Percentiles rank a stretch among this genome's conserved stretches.
These are phyloP conservation scores for Bombus sylvicola DNA, from an alignment of 1,140 invertebrate genomes.

Conservation along the genomic window DNA sequence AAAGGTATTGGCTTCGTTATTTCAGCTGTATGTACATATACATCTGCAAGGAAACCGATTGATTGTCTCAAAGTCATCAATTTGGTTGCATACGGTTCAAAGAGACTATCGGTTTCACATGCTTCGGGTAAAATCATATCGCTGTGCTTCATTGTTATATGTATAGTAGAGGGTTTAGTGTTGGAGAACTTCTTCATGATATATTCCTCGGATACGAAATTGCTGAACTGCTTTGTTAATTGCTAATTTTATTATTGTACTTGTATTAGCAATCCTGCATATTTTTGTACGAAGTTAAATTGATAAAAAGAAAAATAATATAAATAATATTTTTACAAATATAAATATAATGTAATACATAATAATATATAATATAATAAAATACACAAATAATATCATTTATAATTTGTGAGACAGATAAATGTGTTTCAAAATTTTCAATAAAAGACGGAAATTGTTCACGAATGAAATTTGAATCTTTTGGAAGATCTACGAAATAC, in stretches of 20 bases:
- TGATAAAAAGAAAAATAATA: too few species aligned
- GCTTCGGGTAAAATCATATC: background rate
- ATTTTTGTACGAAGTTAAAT: too few species aligned
- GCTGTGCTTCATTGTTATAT: background rate
- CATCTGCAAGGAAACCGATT: background rate
- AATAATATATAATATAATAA: too few species aligned
- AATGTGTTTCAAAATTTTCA: too few species aligned
- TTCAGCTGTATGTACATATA: background rate
- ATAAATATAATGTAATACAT: too few species aligned
- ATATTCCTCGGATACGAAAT: background rate
- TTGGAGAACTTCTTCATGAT: background rate
- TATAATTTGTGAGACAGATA: too few species aligned
- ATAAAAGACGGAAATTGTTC: background rate
- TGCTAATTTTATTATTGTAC: background rate
- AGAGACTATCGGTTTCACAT: background rate
- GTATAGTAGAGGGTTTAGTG: too few species aligned
- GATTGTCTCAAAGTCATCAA: slow-evolving; percentile 16
- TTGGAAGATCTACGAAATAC: too few species aligned
- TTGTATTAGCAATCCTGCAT: too few species aligned
- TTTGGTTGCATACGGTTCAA: background rate
- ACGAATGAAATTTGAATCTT: background rate
- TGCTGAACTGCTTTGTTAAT: background rate
- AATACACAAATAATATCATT: too few species aligned
- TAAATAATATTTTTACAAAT: too few species aligned
- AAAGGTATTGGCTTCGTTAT: background rate